These are phyloP conservation scores for Antrozous pallidus DNA, from an alignment of 2,797 vertebrate species.

Conservation along the genomic window DNA sequence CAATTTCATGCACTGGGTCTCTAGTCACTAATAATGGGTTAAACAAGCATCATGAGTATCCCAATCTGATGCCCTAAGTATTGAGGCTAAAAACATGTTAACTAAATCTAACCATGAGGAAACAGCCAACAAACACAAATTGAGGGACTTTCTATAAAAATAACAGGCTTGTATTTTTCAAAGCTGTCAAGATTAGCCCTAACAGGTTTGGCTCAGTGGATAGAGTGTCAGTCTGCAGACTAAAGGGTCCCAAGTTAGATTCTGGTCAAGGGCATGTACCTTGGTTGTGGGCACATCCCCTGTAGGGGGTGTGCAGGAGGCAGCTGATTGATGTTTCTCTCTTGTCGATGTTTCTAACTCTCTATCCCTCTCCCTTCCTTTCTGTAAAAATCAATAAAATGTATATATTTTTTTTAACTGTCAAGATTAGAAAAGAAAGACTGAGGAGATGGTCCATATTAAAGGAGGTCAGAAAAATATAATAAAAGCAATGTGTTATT, in stretches of 20 bases:
- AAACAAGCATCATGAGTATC: conserved; percentile 4
- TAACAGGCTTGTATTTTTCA: neutral
- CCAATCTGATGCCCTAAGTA: neutral
- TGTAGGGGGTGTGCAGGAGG: no score
- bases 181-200: neutral
- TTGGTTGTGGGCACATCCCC: no score
- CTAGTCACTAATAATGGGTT: neutral
- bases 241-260: no score
- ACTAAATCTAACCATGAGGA: conserved; percentile 27
- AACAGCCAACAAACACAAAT: neutral
- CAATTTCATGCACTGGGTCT: no score
- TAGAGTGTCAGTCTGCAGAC: no score
- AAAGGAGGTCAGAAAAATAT: neutral
- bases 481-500: neutral
- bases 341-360: no score
- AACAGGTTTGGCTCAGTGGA: no score
- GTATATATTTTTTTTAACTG: neutral
- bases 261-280: no score
- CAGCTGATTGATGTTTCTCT: no score
- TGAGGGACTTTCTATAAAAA: conserved; percentile 9
- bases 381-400: no score
- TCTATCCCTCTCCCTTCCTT: no score
- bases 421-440: conserved; percentile 16
- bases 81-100: conserved; percentile 2
- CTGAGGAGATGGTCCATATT: neutral